These are phyloP conservation scores for Triops cancriformis DNA, from an alignment of 1,140 invertebrate species.

Conservation along the genomic window DNA sequence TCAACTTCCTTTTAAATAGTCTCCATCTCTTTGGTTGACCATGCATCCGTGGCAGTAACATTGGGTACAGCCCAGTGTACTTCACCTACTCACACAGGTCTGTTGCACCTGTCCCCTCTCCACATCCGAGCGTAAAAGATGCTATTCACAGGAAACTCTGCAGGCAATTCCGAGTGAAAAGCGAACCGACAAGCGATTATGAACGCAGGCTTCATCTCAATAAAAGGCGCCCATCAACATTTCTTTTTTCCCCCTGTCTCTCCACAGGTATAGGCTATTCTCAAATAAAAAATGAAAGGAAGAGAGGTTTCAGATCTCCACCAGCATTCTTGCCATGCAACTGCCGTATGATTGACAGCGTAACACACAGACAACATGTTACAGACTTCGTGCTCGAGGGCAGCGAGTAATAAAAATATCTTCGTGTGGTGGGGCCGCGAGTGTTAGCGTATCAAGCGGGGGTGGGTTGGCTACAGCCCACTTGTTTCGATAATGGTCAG, in stretches of 20 bases:
- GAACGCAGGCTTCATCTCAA: neutral
- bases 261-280: too few species aligned
- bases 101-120: conserved; percentile 4
- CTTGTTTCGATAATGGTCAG: neutral
- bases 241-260: neutral
- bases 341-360: neutral
- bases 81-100: neutral
- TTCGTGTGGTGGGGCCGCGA: neutral
- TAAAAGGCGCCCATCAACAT: neutral
- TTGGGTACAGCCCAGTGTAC: neutral
- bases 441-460: neutral
- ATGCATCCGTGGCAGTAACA: neutral
- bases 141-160: conserved; percentile 9
- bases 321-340: neutral
- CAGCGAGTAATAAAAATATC: neutral
- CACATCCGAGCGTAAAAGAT: conserved; percentile 5
- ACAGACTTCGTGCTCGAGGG: too few species aligned
- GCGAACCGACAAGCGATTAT: neutral
- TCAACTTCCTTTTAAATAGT: neutral
- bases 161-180: conserved; percentile 3
- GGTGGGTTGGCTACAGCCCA: neutral
- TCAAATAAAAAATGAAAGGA: neutral
- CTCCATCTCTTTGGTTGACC: neutral
- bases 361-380: neutral
- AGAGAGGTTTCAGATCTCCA: neutral